These are phyloP conservation scores for Hesperia comma DNA, from an alignment of 2,888 invertebrate genomes.

Conservation along the genomic window DNA sequence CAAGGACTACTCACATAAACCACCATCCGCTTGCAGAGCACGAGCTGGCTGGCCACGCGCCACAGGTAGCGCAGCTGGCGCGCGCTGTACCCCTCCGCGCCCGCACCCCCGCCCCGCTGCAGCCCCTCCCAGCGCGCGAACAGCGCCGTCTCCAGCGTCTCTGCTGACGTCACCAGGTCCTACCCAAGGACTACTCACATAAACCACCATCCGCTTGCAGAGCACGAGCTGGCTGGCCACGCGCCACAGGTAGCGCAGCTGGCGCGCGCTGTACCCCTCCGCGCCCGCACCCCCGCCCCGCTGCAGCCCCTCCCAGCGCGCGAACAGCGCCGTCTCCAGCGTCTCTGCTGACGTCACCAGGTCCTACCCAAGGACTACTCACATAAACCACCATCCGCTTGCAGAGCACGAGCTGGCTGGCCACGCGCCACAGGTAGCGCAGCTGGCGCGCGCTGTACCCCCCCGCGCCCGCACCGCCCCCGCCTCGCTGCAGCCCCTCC, in stretches of 20 bases:
- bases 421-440: conserved; percentile 65
- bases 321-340: conserved; percentile 79
- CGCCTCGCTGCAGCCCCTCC: conserved; percentile 81
- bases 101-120: conserved; percentile 74
- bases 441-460: conserved; percentile 66
- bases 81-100: conserved; percentile 56
- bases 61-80: conserved; percentile 70
- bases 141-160: too few species aligned
- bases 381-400: conserved; percentile 68
- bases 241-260: conserved; percentile 68
- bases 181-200: conserved; percentile 54
- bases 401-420: conserved; percentile 64
- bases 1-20: conserved; percentile 56
- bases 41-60: conserved; percentile 64
- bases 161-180: too few species aligned
- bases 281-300: conserved; percentile 69
- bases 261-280: conserved; percentile 60
- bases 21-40: conserved; percentile 67
- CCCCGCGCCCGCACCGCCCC: conserved; percentile 55
- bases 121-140: conserved; percentile 83
- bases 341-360: too few species aligned
- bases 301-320: conserved; percentile 83
- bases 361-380: too few species aligned
- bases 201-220: conserved; percentile 65
- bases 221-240: conserved; percentile 64